These are phyloP conservation scores for Otus sunia DNA, from an alignment of 2,113 vertebrate species.

Conservation along the genomic window DNA sequence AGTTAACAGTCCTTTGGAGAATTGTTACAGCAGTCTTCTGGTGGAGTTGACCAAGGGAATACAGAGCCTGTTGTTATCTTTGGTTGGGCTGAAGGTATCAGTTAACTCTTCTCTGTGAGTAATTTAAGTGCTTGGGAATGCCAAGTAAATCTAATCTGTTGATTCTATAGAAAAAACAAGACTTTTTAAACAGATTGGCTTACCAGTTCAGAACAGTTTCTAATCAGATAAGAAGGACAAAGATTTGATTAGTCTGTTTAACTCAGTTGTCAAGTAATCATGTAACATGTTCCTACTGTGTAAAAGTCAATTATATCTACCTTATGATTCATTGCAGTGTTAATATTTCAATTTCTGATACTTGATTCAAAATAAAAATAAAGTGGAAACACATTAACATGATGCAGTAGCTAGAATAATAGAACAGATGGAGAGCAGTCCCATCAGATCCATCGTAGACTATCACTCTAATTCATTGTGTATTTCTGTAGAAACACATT, in stretches of 20 bases:
- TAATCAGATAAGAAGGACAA: not conserved
- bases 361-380: not conserved
- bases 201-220: not conserved
- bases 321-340: not conserved
- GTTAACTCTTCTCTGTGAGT: constrained; percentile 15
- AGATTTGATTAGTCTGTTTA: not conserved
- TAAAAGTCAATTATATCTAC: not conserved
- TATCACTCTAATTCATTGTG: not conserved
- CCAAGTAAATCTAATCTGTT: not conserved
- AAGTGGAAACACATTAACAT: not conserved
- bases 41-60: constrained; percentile 80
- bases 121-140: not conserved
- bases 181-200: not conserved
- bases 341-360: not conserved
- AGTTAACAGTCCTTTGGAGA: constrained; percentile 85
- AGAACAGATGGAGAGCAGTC: not conserved
- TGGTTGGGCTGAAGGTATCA: constrained; percentile 89
- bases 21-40: constrained; percentile 87
- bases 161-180: not conserved
- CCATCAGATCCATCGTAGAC: not conserved
- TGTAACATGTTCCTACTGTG: accelerated
- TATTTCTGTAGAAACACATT: not conserved
- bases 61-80: constrained; percentile 85
- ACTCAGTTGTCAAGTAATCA: not conserved
- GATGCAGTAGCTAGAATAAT: not conserved